Evolutionary conservation across 2,888 invertebrate genomes (phyloP).

Genomic region (Tuberolachnus salignus): DNA sequence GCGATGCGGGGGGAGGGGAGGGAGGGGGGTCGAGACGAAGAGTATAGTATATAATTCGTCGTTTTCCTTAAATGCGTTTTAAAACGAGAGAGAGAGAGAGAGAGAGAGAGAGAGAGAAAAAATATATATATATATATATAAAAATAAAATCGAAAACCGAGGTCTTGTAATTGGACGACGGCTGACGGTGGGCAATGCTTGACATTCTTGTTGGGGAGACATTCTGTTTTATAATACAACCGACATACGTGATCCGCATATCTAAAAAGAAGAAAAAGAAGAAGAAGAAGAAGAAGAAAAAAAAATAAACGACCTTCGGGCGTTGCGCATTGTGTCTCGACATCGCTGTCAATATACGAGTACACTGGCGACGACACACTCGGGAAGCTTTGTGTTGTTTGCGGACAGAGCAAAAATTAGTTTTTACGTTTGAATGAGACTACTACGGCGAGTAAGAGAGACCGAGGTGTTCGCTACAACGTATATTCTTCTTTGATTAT

Average conservation of each 20-base stretch:
- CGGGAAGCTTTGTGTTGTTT: conserved; percentile 15
- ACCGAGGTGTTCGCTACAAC: no score
- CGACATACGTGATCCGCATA: conserved; percentile 49
- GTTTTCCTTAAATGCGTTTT: not conserved
- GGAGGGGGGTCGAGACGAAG: not conserved
- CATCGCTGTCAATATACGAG: conserved; percentile 19
- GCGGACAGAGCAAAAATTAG: conserved; percentile 44
- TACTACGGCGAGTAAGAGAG: no score
- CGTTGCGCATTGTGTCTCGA: conserved; percentile 45
- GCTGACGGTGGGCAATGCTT: conserved; percentile 20
- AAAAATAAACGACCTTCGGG: conserved; percentile 50
- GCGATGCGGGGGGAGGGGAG: no score
- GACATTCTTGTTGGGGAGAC: conserved; percentile 45
- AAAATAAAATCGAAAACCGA: conserved; percentile 4
- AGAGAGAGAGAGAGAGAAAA: no score
- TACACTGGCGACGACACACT: conserved; percentile 20
- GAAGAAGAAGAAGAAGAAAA: not conserved
- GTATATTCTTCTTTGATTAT: no score
- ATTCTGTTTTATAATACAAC: conserved; percentile 52
- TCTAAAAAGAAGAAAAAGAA: no score
- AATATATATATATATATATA: no score
- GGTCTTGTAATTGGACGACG: conserved; percentile 49
- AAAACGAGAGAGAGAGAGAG: conserved; percentile 11
- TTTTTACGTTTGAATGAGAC: conserved; percentile 10
- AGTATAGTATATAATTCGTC: conserved; percentile 1